Base-by-base conservation (phyloP, 2,888 invertebrate species). In the Euclidia mi region DNA sequence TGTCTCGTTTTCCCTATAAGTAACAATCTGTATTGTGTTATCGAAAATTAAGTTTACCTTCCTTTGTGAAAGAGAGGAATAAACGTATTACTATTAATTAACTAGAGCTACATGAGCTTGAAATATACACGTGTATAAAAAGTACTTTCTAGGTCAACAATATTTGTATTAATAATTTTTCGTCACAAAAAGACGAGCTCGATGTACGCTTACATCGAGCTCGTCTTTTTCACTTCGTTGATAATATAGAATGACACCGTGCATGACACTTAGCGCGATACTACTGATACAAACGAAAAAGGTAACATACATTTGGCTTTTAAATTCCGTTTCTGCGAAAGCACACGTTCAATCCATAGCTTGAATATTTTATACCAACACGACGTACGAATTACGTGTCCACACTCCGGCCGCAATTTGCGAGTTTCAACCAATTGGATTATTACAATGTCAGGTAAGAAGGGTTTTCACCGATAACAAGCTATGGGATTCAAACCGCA, bases 401-500 rank as follows among this genome's bases (percentile, higher is more conserved):
- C 20, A 28, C 42, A 38, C 41, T n/a, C 37, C n/a, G n/a, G 17
- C 15, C 38, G 40, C 40, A 52, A 45, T 44, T 51, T 45, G 47
- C 42, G 25, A 31, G 42, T 31, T 29, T 32, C 48, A 15, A 18
- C 44, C 38, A 14, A 49, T 49, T 34, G 41, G 51, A 52, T 38
- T 63, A 65, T 61, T 35, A 48, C 15, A 15, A 43, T 56, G 45
- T 25, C 69, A 71, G 72, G 66, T 71, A 64, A 55, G 44, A 45
- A 59, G 52, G 56, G 65, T 45, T 41, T 57, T 46, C 52, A 40
- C 48, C 57, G 62, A 61, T 62, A 66, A 72, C 66, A 59, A 62
- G 56, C 57, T 52, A 44, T 46, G 65, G 60, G 68, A 55, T 31
- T 55, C 50, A 57, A 60, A 64, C 65, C 74, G 49, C 68, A 71